Conservation (phyloP, 2,113 vertebrate genomes). For the Regulus satrapa region DNA sequence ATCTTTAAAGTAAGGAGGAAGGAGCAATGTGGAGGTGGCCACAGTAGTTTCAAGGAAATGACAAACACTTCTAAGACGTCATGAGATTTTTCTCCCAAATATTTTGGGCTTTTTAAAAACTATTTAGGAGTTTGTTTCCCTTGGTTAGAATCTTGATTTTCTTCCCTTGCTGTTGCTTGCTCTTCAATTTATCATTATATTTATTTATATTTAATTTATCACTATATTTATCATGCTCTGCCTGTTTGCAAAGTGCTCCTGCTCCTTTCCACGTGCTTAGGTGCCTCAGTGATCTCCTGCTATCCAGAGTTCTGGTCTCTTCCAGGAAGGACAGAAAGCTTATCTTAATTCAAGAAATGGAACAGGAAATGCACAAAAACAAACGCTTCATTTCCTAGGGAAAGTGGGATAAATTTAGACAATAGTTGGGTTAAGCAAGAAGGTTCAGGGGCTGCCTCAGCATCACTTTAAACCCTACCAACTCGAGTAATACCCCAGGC, state of each 20-base stretch:
- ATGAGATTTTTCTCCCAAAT: background rate
- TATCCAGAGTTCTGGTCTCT: background rate
- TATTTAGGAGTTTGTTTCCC: background rate
- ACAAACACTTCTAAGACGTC: background rate
- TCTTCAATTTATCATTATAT: background rate
- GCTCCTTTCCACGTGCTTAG: background rate
- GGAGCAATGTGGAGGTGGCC: background rate
- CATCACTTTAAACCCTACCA: background rate
- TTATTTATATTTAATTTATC: too few species aligned
- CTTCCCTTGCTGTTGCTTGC: background rate
- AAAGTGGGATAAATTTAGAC: background rate
- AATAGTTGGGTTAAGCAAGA: background rate
- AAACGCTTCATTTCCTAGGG: background rate
- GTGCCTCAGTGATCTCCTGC: background rate
- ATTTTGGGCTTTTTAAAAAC: background rate
- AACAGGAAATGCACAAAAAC: background rate
- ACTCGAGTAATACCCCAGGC: background rate
- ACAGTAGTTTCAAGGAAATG: background rate
- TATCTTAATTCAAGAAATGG: background rate
- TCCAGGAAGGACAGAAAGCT: background rate
- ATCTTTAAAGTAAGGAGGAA: background rate
- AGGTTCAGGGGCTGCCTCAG: background rate
- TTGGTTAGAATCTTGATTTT: background rate
- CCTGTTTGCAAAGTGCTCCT: background rate
- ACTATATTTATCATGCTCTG: background rate